These are phyloP conservation scores for Anas bahamensis DNA, from an alignment of 2,797 vertebrate species.

Conservation along the genomic window DNA sequence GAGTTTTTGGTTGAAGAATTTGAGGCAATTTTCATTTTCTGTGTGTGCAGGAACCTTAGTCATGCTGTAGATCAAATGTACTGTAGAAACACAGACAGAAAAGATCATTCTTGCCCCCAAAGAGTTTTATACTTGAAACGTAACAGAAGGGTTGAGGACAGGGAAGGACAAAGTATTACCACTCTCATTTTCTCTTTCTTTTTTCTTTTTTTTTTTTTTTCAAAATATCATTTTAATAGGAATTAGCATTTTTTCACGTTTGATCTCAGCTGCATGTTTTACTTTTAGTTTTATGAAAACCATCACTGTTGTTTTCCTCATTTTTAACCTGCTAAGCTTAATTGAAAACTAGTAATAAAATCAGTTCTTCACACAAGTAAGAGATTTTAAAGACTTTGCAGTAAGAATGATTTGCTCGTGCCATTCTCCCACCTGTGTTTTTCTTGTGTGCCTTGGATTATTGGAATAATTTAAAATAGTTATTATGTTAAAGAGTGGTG, in stretches of 20 bases:
- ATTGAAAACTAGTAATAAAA: neutral
- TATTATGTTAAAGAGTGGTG: neutral
- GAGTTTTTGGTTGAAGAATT: neutral
- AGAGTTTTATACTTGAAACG: neutral
- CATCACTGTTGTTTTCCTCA: neutral
- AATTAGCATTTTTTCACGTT: neutral
- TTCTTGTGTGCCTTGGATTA: neutral
- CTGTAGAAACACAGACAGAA: neutral
- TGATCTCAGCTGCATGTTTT: neutral
- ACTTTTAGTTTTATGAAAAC: neutral
- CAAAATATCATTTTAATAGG: neutral
- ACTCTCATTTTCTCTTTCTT: neutral
- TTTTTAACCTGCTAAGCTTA: neutral
- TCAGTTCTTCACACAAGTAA: neutral
- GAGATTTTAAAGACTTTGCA: neutral
- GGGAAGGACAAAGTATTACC: neutral
- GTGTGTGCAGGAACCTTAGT: neutral
- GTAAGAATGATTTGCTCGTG: neutral
- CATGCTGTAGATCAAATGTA: neutral
- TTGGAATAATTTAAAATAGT: neutral
- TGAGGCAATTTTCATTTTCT: conserved; percentile 16
- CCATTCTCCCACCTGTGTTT: neutral
- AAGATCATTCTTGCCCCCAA: neutral
- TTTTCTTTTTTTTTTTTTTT: neutral
- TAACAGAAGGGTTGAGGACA: neutral